These are phyloP conservation scores for Carposina sasakii DNA, from an alignment of 1,140 invertebrate species.

Conservation along the genomic window DNA sequence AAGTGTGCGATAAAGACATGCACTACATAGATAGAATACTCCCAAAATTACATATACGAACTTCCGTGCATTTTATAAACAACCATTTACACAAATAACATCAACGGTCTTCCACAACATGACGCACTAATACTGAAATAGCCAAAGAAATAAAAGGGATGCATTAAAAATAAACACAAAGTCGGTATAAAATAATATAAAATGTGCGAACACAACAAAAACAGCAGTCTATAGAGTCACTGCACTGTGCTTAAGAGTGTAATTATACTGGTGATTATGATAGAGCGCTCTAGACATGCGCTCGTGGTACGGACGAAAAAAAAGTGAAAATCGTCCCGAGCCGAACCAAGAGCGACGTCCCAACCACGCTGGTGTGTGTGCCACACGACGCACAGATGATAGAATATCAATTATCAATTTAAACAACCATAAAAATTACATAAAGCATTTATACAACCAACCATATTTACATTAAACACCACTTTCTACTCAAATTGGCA, in stretches of 20 bases:
- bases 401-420: neutral
- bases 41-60: conserved; percentile 58
- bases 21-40: conserved; percentile 64
- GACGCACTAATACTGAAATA: conserved; percentile 67
- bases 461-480: too few relatives aligned
- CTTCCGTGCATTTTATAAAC: conserved; percentile 62
- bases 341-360: too few relatives aligned
- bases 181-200: conserved; percentile 34
- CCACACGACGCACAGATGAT: neutral
- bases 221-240: conserved; percentile 20
- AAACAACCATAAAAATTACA: conserved; percentile 6
- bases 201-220: conserved; percentile 34
- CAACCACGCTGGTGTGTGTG: too few relatives aligned
- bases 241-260: conserved; percentile 26
- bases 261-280: conserved; percentile 24
- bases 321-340: conserved; percentile 63
- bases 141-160: conserved; percentile 55
- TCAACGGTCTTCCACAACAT: conserved; percentile 60
- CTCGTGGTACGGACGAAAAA: conserved; percentile 51
- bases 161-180: conserved; percentile 47
- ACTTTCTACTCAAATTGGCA: too few relatives aligned
- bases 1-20: conserved; percentile 64
- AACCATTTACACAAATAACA: conserved; percentile 56
- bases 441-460: conserved; percentile 12
- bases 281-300: conserved; percentile 47